Conservation (phyloP, 2,113 vertebrate species). For the Heptranchias perlo region DNA sequence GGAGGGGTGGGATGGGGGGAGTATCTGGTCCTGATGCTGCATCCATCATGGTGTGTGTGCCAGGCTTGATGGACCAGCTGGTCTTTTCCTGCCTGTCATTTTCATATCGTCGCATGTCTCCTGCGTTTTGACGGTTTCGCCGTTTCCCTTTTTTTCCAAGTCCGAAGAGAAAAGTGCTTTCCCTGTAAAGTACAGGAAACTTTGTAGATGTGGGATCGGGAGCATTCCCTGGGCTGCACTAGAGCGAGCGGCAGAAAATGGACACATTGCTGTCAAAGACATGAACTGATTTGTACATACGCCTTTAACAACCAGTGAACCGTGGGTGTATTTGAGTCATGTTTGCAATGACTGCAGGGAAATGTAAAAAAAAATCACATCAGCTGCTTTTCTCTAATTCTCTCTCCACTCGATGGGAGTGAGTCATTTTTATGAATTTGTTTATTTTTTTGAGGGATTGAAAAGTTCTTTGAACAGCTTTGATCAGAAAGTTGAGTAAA, state of each 20-base stretch:
- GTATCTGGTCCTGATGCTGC: too few species aligned
- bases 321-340: not conserved
- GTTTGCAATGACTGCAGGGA: not conserved
- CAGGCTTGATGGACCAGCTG: too few species aligned
- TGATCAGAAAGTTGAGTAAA: not conserved
- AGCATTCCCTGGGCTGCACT: not conserved
- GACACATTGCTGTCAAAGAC: not conserved
- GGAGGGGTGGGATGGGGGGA: too few species aligned
- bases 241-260: not conserved
- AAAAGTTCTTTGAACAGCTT: not conserved
- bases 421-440: not conserved
- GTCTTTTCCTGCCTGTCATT: too few species aligned
- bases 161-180: too few species aligned
- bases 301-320: not conserved
- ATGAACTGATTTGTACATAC: not conserved
- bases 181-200: not conserved
- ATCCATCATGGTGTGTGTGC: too few species aligned
- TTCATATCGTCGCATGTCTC: too few species aligned
- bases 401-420: slow-evolving; percentile 29
- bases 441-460: not conserved
- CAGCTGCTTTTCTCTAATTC: not conserved
- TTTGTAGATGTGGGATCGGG: not conserved
- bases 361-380: not conserved
- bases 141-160: not conserved
- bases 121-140: too few species aligned